Base-by-base conservation (phyloP, 2,888 invertebrate species). In the Polydrusus pterygomalis region DNA sequence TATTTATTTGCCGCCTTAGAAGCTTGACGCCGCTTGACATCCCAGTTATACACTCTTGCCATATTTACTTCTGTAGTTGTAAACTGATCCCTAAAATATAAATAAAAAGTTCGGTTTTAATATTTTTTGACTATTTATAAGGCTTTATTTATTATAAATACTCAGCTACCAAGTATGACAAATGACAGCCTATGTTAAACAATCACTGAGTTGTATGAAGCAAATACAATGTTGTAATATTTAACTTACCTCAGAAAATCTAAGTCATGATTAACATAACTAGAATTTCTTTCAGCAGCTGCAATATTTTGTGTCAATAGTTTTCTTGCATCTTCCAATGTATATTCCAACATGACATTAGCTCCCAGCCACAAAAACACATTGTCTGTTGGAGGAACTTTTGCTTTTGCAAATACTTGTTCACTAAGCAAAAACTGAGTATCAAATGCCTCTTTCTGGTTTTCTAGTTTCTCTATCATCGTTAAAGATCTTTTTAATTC, bases 21-120 rank as follows among this genome's bases (percentile, higher is more conserved):
- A 18, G 81, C 81, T 63, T 81, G 81, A 80, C 96, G 92, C 85
- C 93, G 92, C 87, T 97, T 98, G 2, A 99, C 97, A 89, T 98
- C 96, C 98, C 98, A 98, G 88, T 99, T 99, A 87, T 96, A 98
- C 25, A 99, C 97, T 86, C 99, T 91, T 38, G 99, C 98, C 97
- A 99, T 98, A 87, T 98, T 99, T 25, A 99, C 99, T 92, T 99
- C 99, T 58, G 97, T 96, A 18, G 98, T 99, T 15, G 99, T 99
- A 85, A 96, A 95, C 88, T 99, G 99, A 90, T 99, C 98, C 85
- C 98, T 94, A 86, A 82, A 90, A 89, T 75, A 80, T 58, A 13
- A 43, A n/a, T 43, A 43, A 34, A 34, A 9, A 34, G 7, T 3
- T 34, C 1, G 5, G 25, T 25, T 25, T 25, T 25, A 25, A 25